Evolutionary conservation across 2,888 invertebrate species (phyloP), one percentile per base, ranked within the genome.

Genomic region (Tetragnatha montana): DNA sequence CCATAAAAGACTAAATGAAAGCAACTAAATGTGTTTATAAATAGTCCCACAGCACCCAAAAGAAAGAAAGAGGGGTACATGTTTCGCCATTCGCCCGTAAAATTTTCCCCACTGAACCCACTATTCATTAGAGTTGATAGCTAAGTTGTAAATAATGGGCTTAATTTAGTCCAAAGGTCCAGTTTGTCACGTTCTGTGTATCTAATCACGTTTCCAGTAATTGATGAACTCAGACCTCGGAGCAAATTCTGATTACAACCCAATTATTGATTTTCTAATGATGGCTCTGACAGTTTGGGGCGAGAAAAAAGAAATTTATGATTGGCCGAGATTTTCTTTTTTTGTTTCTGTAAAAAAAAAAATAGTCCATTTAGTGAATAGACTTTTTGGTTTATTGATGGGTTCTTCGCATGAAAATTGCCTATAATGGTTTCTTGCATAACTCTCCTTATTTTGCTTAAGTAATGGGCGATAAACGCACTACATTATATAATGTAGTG

Each of bases 231-330:
- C 17, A 19, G 17, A 22, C 22, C 21, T n/a, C 60, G 22, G 35
- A 21, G 74, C 51, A 73, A 82, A 82, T n/a, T 82, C 35, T 74
- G 82, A 82, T 82, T 82, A 82, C 60, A 19, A 70, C 74, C 51
- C 50, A 82, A 82, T 60, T 73, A 82, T 82, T 70, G 82, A 82
- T 82, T 82, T 82, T 82, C 60, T 82, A 82, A 82, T 82, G 74
- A 82, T 60, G 74, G 22, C 12, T 8, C 71, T 73, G 82, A 35
- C 73, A 82, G 49, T 82, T 69, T 22, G 22, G 17, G 73, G 8
- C n/a, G 60, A 7, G 74, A 82, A 60, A 82, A 82, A 82, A 8
- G 8, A 6, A 35, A 51, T 71, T 71, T 50, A 70, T 70, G 49
- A 81, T 81, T 81, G 47, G 19, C 70, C 17, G 10, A 19, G 49